Percentiles rank a stretch among this genome's conserved stretches.
Evolutionary conservation across 2,888 invertebrate genomes (phyloP).

Genomic region (Polietes domitor): DNA sequence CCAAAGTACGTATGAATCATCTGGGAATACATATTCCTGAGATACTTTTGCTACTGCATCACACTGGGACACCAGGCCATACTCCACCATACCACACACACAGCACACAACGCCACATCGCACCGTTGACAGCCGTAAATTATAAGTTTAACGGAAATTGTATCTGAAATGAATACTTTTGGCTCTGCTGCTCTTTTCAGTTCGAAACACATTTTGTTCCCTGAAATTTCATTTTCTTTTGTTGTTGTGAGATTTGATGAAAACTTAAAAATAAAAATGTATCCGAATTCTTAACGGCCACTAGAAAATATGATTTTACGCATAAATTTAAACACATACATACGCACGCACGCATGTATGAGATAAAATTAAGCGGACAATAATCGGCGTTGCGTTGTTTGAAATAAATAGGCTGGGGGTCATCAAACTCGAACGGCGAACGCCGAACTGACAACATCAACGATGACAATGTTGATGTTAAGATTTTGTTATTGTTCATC

Average conservation of each 20-base stretch:
- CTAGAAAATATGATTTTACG: background rate
- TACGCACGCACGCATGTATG: too few species aligned
- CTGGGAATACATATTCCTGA: background rate
- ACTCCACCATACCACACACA: too few species aligned
- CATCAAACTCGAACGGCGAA: constrained; percentile 10
- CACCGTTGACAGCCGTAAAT: constrained; percentile 39
- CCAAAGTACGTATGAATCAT: constrained; percentile 2
- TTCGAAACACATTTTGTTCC: background rate
- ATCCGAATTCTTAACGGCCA: background rate
- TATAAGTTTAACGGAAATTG: constrained; percentile 38
- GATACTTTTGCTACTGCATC: background rate
- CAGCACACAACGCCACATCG: background rate
- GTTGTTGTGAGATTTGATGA: background rate
- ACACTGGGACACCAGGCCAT: background rate
- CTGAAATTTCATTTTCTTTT: background rate
- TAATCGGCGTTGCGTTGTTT: constrained; percentile 5
- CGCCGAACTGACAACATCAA: too few species aligned
- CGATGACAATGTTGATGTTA: background rate
- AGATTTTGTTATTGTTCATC: background rate
- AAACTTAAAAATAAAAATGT: background rate
- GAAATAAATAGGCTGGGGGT: background rate
- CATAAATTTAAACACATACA: too few species aligned
- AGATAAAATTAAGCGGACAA: background rate
- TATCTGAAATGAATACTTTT: constrained; percentile 9
- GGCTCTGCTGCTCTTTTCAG: background rate